phyloP scores from a whole-genome alignment of 2,888 invertebrate species.

The Autographa gamma region DNA sequence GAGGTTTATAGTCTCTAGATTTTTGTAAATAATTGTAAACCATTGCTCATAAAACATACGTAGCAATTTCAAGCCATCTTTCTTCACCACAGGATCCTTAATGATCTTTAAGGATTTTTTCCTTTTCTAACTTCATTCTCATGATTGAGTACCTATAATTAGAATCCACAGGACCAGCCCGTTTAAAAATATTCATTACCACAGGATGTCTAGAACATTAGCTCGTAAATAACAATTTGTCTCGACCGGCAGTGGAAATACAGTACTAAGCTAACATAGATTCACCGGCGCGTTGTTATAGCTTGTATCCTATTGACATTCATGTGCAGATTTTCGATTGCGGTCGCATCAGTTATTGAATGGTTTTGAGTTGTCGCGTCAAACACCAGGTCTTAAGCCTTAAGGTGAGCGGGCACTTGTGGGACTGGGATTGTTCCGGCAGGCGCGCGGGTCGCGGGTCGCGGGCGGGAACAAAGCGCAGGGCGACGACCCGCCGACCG shows the following conservation, averaged over 20 bases:
- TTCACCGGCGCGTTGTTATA: background rate
- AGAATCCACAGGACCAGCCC: background rate
- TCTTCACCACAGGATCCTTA: background rate
- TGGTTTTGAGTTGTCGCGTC: conserved; percentile 55
- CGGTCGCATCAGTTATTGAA: conserved; percentile 1
- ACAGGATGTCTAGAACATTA: conserved; percentile 15
- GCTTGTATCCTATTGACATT: background rate
- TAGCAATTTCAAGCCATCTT: background rate
- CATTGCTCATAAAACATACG: background rate
- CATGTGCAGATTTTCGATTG: background rate
- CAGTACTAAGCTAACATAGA: too few species aligned
- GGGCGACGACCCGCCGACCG: conserved; percentile 78
- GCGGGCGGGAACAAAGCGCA: conserved; percentile 80
- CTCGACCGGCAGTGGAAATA: background rate
- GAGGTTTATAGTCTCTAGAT: too few species aligned
- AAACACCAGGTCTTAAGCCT: conserved; percentile 60
- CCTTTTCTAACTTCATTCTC: background rate
- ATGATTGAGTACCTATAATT: conserved; percentile 5
- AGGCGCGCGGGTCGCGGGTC: conserved; percentile 51
- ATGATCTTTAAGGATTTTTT: background rate
- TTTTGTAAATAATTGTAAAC: background rate
- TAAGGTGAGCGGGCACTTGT: conserved; percentile 57
- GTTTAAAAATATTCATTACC: background rate
- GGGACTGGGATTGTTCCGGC: conserved; percentile 65
- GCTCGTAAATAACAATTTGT: conserved; percentile 20